phyloP scores from a whole-genome alignment of 2,113 vertebrate species.

The Redunca redunca region DNA sequence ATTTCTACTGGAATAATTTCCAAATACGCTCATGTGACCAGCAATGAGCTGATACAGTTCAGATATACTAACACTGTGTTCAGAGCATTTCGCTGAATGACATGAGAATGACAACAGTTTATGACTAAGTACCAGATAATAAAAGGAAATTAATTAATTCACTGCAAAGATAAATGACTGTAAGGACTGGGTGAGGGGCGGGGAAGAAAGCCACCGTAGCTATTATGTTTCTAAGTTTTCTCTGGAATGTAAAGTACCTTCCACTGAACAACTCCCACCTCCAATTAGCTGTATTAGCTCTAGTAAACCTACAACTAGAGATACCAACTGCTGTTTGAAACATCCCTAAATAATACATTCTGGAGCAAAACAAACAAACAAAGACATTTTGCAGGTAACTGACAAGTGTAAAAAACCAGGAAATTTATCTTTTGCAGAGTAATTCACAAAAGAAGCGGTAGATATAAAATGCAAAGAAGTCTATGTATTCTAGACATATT shows the following conservation, averaged over 20 bases:
- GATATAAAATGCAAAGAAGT: neutral
- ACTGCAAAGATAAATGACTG: constrained; percentile 50
- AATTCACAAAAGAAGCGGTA: constrained; percentile 8
- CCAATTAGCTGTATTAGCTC: constrained; percentile 30
- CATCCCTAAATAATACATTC: neutral
- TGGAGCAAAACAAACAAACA: neutral
- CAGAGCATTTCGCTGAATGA: constrained; percentile 24
- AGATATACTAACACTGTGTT: neutral
- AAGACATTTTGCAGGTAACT: neutral
- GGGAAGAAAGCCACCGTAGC: neutral
- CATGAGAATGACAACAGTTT: constrained; percentile 54
- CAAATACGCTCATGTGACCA: neutral
- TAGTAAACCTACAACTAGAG: constrained; percentile 36
- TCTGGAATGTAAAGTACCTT: constrained; percentile 41
- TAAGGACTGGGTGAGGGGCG: neutral
- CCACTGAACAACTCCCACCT: neutral
- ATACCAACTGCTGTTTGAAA: neutral
- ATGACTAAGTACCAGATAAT: constrained; percentile 43
- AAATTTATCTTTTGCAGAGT: constrained; percentile 2
- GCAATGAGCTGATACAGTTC: neutral
- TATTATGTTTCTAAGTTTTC: constrained; percentile 40
- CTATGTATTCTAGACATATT: neutral
- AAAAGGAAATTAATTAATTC: constrained; percentile 61
- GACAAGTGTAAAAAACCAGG: neutral
- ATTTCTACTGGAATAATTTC: neutral